Evolutionary conservation across 2,888 invertebrate species (phyloP), one percentile per base, ranked within the genome.

Genomic region (Drosophila diplacantha): DNA sequence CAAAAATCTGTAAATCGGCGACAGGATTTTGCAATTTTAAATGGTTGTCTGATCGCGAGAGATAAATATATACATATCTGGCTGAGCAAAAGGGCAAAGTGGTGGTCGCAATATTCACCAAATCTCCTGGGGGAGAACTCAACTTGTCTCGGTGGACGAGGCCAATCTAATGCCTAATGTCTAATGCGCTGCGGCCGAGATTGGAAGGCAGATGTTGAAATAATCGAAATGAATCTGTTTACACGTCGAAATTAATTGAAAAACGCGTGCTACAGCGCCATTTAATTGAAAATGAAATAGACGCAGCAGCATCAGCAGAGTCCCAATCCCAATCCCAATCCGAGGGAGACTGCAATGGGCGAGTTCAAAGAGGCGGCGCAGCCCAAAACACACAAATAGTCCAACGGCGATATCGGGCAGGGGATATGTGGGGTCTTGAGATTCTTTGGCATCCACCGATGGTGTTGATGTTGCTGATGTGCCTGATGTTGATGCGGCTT

Each of bases 171-270:
- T 29, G 44, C 18, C 44, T 18, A 29, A 44, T 44, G 44, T 61
- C 64, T 75, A 72, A 73, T 73, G 71, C 61, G 49, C 58, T 44
- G 44, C 56, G 46, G 55, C 32, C 54, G 44, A 68, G 77, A 80
- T 80, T 73, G 75, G 76, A 71, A 68, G 66, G 71, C 81, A 81
- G 72, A 85, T 85, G 83, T 84, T 85, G 82, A 81, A 85, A 85
- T 76, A 81, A 85, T 82, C 78, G 78, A 84, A 84, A 86, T 84
- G 77, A 85, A 86, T 85, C 85, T 85, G 84, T 86, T 85, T 86
- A 81, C 85, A 85, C 84, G 71, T 85, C 71, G 38, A 74, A 82
- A 81, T 79, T 83, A 83, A 85, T 83, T 85, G 81, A 84, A 83
- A 76, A 82, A 71, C 60, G 76, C 79, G 66, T 71, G 74, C 68